Conservation (phyloP, 2,797 vertebrate species). For the Sphaeramia orbicularis region DNA sequence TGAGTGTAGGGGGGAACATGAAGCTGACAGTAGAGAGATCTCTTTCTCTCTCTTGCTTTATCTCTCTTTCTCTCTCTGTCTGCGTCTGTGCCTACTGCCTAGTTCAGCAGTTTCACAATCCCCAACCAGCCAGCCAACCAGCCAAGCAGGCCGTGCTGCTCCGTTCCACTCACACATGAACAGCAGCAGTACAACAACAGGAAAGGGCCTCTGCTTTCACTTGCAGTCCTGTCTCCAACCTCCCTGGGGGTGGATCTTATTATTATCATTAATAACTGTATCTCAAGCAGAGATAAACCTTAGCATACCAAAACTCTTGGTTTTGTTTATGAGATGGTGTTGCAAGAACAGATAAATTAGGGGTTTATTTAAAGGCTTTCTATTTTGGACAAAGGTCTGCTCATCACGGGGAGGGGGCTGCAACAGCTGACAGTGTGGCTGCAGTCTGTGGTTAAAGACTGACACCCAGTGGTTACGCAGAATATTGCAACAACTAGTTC, state of each 20-base stretch:
- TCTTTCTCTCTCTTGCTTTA: slow-evolving; percentile 33
- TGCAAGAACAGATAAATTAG: slow-evolving; percentile 82
- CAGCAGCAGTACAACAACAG: slow-evolving; percentile 76
- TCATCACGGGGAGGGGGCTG: slow-evolving; percentile 49
- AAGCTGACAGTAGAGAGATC: slow-evolving; percentile 80
- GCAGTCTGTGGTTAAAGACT: slow-evolving; percentile 52
- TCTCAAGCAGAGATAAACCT: slow-evolving; percentile 83
- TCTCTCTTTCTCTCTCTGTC: slow-evolving; percentile 54
- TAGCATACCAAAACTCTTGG: slow-evolving; percentile 82
- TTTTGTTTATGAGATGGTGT: slow-evolving; percentile 83
- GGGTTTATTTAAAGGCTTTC: slow-evolving; percentile 84
- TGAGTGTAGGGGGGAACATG: slow-evolving; percentile 61
- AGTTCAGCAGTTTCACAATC: slow-evolving; percentile 89
- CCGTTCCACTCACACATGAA: slow-evolving; percentile 78
- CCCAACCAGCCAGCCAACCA: slow-evolving; percentile 69
- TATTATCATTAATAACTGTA: slow-evolving; percentile 82
- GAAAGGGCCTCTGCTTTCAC: slow-evolving; percentile 80
- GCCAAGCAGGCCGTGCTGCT: slow-evolving; percentile 68
- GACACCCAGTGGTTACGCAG: slow-evolving; percentile 73
- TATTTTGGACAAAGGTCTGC: slow-evolving; percentile 83
- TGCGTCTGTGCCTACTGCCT: slow-evolving; percentile 78
- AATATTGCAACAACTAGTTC: slow-evolving; percentile 9
- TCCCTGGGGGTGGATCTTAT: slow-evolving; percentile 78
- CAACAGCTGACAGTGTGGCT: slow-evolving; percentile 42
- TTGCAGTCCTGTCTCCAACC: slow-evolving; percentile 80